These are phyloP conservation scores for Microplitis demolitor DNA, from an alignment of 1,140 invertebrate species.

Conservation along the genomic window DNA sequence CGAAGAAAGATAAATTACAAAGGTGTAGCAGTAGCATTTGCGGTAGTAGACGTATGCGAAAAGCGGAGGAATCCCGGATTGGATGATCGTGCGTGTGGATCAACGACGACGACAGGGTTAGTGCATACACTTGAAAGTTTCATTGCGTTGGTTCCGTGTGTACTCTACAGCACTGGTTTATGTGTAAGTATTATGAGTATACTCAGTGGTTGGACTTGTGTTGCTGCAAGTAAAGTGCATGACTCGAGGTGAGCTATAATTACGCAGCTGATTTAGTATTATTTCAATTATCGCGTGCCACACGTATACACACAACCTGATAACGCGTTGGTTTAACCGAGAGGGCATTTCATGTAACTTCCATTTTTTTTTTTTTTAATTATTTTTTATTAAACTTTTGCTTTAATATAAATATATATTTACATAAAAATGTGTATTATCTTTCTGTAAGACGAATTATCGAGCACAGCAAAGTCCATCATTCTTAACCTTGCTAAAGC, in stretches of 20 bases:
- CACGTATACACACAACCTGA: slow-evolving; percentile 38
- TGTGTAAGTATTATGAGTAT: no score
- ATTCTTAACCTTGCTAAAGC: neutral
- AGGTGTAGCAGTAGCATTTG: neutral
- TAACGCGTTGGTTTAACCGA: slow-evolving; percentile 33
- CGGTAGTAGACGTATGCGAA: neutral
- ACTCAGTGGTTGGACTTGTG: no score
- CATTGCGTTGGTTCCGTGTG: slow-evolving; percentile 30
- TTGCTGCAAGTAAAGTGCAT: slow-evolving; percentile 12
- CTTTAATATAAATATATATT: no score
- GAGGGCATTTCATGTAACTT: neutral
- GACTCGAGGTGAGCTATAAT: slow-evolving; percentile 41
- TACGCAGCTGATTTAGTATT: slow-evolving; percentile 52
- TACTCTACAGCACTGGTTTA: slow-evolving; percentile 10
- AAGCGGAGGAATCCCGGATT: slow-evolving; percentile 7
- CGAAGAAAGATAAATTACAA: slow-evolving; percentile 19
- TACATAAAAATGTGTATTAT: neutral
- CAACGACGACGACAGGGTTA: neutral
- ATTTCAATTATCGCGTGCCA: slow-evolving; percentile 56
- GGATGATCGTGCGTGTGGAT: neutral
- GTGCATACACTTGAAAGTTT: slow-evolving; percentile 20
- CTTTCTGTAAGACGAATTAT: slow-evolving; percentile 2
- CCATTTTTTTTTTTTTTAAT: neutral
- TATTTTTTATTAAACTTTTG: neutral
- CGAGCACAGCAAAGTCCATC: neutral